Evolutionary conservation across 2,113 vertebrate genomes (phyloP).

Genomic region (Atlantisia rogersi): DNA sequence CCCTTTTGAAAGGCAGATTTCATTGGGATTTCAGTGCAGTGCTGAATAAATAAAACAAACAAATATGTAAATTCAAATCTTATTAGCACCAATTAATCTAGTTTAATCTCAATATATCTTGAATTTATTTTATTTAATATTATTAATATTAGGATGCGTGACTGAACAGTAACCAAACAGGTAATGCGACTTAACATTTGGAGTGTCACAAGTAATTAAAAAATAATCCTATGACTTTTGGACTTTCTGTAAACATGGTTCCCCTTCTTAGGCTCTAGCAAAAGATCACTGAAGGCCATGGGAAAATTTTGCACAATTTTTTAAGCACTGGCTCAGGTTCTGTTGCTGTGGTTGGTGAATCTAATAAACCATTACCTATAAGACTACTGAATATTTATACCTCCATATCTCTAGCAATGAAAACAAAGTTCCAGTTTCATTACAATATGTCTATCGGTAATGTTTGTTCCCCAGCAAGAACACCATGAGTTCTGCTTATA

Average conservation of each 20-base stretch:
- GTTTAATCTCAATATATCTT: background rate
- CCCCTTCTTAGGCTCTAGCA: background rate
- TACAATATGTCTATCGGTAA: background rate
- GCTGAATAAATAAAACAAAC: slow-evolving; percentile 27
- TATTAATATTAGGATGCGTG: background rate
- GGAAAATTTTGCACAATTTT: background rate
- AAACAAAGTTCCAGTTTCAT: background rate
- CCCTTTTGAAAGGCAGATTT: slow-evolving; percentile 21
- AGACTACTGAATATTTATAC: background rate
- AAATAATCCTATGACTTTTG: background rate
- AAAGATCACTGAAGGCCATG: background rate
- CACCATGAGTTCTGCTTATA: background rate
- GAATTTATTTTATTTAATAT: background rate
- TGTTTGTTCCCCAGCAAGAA: background rate
- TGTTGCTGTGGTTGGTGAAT: background rate
- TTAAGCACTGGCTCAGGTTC: background rate
- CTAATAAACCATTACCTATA: background rate
- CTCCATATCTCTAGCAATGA: background rate
- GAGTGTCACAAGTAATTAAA: background rate
- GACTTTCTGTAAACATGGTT: background rate
- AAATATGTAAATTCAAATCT: background rate
- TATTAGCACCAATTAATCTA: background rate
- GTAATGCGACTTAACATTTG: background rate
- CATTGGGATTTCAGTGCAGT: background rate
- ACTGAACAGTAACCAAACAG: background rate